phyloP scores from a whole-genome alignment of 2,797 vertebrate genomes.

The Gymnocypris eckloni region DNA sequence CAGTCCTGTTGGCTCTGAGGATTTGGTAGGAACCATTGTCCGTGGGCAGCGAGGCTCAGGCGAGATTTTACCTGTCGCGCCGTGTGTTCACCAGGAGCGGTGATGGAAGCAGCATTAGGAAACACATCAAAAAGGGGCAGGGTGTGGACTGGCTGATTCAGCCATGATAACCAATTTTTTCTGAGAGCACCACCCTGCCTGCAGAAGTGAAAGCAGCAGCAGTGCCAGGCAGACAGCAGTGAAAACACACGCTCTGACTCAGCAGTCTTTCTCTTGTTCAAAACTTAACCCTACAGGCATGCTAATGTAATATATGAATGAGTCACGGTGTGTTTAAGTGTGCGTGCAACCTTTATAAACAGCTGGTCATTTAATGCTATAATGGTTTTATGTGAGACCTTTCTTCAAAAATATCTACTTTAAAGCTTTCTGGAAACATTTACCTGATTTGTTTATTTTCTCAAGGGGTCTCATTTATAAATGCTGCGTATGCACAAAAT shows the following conservation, averaged over 20 bases:
- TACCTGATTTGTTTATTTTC: not conserved
- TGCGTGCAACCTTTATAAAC: not conserved
- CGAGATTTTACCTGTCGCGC: slow-evolving; percentile 93
- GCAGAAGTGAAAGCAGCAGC: slow-evolving; percentile 18
- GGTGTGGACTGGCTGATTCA: slow-evolving; percentile 47
- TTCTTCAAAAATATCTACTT: not conserved
- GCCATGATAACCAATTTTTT: slow-evolving; percentile 50
- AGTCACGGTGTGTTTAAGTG: slow-evolving; percentile 28
- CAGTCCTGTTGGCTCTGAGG: slow-evolving; percentile 78
- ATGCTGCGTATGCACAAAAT: too few species aligned
- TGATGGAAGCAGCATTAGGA: slow-evolving; percentile 81
- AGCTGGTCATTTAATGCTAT: not conserved
- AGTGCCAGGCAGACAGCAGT: slow-evolving; percentile 25
- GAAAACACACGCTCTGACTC: slow-evolving; percentile 31
- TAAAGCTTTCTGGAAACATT: not conserved
- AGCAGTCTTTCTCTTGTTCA: slow-evolving; percentile 17
- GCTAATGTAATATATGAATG: not conserved
- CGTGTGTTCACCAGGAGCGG: slow-evolving; percentile 81
- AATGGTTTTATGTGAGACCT: not conserved
- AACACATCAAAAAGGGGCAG: slow-evolving; percentile 76
- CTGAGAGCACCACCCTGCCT: not conserved
- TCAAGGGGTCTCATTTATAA: too few species aligned
- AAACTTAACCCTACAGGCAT: not conserved
- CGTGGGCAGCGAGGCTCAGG: slow-evolving; percentile 79
- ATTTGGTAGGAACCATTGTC: slow-evolving; percentile 88